Evolutionary conservation across 2,888 invertebrate species (phyloP), one percentile per base, ranked within the genome.

Genomic region (Dasysyrphus albostriatus): DNA sequence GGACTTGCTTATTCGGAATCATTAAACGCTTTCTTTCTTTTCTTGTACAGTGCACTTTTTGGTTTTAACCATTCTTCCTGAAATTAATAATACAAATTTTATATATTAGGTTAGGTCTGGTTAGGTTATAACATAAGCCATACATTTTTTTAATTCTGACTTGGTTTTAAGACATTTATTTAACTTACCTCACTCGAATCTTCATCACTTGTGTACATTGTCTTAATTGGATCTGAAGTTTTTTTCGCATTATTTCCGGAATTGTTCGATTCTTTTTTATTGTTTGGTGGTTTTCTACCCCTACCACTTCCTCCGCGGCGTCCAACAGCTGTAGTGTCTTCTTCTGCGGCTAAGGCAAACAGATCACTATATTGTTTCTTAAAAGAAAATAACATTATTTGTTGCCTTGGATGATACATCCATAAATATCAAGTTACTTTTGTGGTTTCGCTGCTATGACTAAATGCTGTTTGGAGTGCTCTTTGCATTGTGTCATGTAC

Each of bases 61-160:
- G 97, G 97, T 93, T 97, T 97, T 32, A 97, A 96, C 91, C 97
- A 96, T 93, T 97, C 98, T 93, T 98, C 98, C 92, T 98, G 96
- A 95, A 89, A 90, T 54, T 16, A 89, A 90, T 29, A 12, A 51
- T 10, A 51, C 19, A 12, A 10, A 2, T 3, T 16, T 9, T n/a
- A n/a, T 12, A 12, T 12, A 39, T 39, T 3, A 12, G 12, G 6
- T 1, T 37, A 9, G 8, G 9, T 37, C 0, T 9, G 37, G 37
- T 37, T 37, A 9, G 1, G 8, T 2, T 37, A 9, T 4, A 8
- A 9, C 1, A 37, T 8, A 8, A 8, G 37, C 39, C 12, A 12
- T 39, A 1, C 10, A 39, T 39, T 2, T 37, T 37, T 37, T 37
- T 37, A 37, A 37, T 10, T 6, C n/a, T 34, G 7, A 34, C 1